These are phyloP conservation scores for Steromphala cineraria DNA, from an alignment of 2,888 invertebrate genomes.

Conservation along the genomic window DNA sequence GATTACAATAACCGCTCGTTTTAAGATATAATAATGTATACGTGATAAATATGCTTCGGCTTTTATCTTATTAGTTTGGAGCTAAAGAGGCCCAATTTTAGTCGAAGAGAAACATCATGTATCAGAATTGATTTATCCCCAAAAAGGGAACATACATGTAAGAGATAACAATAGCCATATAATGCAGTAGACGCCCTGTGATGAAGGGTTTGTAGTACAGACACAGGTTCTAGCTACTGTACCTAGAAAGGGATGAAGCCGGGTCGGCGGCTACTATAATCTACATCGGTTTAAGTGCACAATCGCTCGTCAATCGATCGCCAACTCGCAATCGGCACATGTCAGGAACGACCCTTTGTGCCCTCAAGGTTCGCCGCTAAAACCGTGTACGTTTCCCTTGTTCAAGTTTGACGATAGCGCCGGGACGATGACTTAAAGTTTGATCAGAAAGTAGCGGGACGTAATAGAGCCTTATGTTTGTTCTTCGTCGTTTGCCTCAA, in stretches of 20 bases:
- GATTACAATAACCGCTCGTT: no score
- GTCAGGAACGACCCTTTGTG: not conserved
- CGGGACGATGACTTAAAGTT: not conserved
- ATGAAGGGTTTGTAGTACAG: not conserved
- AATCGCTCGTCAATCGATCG: not conserved
- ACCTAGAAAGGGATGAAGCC: not conserved
- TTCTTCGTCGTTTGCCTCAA: not conserved
- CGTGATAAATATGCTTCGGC: no score
- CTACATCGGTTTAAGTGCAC: not conserved
- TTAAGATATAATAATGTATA: no score
- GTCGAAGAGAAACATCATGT: no score
- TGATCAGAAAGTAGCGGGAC: slow-evolving; percentile 4
- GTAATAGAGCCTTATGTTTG: not conserved
- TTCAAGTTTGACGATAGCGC: slow-evolving; percentile 8
- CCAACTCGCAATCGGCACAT: not conserved
- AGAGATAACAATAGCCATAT: no score
- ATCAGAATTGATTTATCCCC: no score
- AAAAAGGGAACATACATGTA: no score
- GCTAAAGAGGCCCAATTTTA: no score
- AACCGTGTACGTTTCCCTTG: not conserved
- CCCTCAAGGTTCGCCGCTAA: not conserved
- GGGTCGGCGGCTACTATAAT: not conserved
- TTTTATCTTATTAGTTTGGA: no score
- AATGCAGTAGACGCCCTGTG: no score
- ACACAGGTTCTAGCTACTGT: not conserved